A percentile compares a stretch with the other conserved stretches of the same genome.
phyloP scores from a whole-genome alignment of 1,140 invertebrate species.

The Laupala kohalensis region DNA sequence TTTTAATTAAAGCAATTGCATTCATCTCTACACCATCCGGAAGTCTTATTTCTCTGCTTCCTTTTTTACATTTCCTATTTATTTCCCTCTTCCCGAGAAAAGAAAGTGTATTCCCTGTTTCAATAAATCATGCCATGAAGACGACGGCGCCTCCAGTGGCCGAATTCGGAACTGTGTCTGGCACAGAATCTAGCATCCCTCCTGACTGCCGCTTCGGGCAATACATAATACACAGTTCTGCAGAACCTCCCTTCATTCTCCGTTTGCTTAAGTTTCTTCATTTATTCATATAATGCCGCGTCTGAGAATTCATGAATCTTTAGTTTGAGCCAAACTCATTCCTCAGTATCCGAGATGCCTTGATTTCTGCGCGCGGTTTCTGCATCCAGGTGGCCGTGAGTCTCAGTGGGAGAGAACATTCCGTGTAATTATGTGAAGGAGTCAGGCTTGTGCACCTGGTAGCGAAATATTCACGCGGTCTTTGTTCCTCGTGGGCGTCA shows the following conservation, averaged over 20 bases:
- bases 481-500: not conserved
- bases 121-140: not conserved
- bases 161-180: not conserved
- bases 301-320: not conserved
- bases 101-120: not conserved
- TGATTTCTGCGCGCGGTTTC: not conserved
- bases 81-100: not conserved
- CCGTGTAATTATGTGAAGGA: not conserved
- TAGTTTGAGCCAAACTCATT: not conserved
- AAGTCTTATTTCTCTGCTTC: too few relatives aligned
- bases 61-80: too few relatives aligned
- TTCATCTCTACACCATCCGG: too few relatives aligned
- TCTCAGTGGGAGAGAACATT: not conserved
- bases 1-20: too few relatives aligned
- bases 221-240: not conserved
- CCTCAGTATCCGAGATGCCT: not conserved
- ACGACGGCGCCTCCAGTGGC: not conserved
- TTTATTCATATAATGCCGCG: not conserved
- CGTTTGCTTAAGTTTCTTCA: not conserved
- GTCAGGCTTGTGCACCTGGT: not conserved
- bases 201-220: not conserved
- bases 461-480: not conserved
- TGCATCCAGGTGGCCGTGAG: not conserved
- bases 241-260: not conserved
- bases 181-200: too few relatives aligned